phyloP scores from a whole-genome alignment of 2,797 vertebrate genomes.

The Eulemur mongoz region DNA sequence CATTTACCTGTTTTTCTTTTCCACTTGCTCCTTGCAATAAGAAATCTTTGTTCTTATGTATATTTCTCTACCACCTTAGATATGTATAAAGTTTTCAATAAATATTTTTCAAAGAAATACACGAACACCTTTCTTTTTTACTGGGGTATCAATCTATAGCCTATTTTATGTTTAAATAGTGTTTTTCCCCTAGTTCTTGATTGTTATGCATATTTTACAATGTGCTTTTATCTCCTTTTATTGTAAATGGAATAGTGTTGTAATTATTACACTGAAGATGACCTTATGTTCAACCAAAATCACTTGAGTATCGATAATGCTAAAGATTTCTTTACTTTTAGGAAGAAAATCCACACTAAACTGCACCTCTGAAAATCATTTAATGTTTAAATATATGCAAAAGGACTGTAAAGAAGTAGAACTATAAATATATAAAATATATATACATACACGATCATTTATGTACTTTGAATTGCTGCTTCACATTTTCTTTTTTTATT shows the following conservation, averaged over 20 bases:
- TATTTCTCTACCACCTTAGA: not conserved
- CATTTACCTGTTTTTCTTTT: not conserved
- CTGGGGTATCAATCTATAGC: not conserved
- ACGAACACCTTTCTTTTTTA: not conserved
- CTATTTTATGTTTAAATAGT: not conserved
- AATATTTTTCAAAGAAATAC: not conserved
- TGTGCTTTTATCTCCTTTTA: not conserved
- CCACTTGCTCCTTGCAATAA: not conserved
- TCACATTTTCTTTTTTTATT: not conserved
- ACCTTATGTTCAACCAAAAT: not conserved
- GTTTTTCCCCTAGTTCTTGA: not conserved
- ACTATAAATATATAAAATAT: not conserved
- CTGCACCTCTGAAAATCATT: not conserved
- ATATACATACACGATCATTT: rapidly evolving
- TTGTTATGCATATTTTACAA: not conserved
- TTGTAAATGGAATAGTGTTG: not conserved
- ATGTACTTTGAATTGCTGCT: not conserved
- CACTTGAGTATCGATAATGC: not conserved
- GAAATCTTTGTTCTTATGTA: not conserved
- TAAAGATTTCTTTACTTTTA: not conserved
- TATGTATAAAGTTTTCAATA: not conserved
- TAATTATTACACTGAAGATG: not conserved
- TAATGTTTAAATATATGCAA: not conserved
- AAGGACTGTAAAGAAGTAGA: not conserved
- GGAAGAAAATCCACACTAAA: not conserved